Percentiles rank a stretch among this genome's conserved stretches.
These are phyloP conservation scores for Argyrosomus regius DNA, from an alignment of 2,797 vertebrate species.

Conservation along the genomic window DNA sequence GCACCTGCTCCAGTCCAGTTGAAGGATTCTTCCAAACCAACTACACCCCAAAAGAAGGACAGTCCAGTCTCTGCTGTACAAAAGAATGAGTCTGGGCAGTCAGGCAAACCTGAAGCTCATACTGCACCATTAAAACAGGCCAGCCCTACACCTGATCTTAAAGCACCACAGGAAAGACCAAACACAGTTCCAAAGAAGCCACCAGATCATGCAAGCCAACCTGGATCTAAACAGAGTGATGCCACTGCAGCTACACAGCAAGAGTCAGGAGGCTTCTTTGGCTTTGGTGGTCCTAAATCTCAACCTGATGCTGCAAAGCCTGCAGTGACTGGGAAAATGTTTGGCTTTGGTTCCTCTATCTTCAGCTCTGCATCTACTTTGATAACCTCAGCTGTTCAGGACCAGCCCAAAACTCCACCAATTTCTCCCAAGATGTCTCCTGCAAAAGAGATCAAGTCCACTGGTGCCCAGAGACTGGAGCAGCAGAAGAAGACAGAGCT, in stretches of 20 bases:
- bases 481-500: conserved; percentile 64
- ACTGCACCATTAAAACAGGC: conserved; percentile 63
- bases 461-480: conserved; percentile 65
- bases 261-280: conserved; percentile 70
- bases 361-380: conserved; percentile 95
- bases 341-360: conserved; percentile 94
- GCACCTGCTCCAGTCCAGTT: conserved; percentile 55
- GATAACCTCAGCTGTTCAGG: conserved; percentile 90
- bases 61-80: conserved; percentile 29
- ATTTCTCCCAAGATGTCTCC: conserved; percentile 79
- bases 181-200: conserved; percentile 73
- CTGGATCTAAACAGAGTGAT: conserved; percentile 73
- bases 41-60: conserved; percentile 48
- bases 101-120: conserved; percentile 74
- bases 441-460: conserved; percentile 77
- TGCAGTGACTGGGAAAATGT: conserved; percentile 88
- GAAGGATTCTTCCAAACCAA: conserved; percentile 59
- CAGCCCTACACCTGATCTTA: conserved; percentile 62
- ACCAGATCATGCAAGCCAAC: conserved; percentile 46
- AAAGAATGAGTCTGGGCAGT: conserved; percentile 69
- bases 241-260: conserved; percentile 47
- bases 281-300: conserved; percentile 72
- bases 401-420: conserved; percentile 78
- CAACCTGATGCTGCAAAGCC: conserved; percentile 86
- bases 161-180: conserved; percentile 75